Percentiles rank a stretch among this genome's conserved stretches.
phyloP scores from a whole-genome alignment of 1,140 invertebrate species.

The Drosophila sp. region DNA sequence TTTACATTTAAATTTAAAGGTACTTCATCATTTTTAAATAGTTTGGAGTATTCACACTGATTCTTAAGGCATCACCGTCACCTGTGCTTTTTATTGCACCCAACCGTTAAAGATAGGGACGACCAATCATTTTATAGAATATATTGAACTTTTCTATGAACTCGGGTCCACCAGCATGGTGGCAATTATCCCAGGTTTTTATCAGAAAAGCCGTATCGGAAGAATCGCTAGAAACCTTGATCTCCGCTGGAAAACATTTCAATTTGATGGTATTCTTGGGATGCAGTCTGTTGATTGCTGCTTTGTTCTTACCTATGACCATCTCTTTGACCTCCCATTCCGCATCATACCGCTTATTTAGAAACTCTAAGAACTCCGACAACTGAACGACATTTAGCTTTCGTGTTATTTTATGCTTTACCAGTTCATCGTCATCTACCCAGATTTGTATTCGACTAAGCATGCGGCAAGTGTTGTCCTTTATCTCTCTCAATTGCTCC shows the following conservation, averaged over 20 bases:
- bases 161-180: not conserved
- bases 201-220: not conserved
- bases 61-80: not conserved
- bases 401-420: not conserved
- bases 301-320: not conserved
- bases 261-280: too few relatives aligned
- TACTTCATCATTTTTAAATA: too few relatives aligned
- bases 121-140: not conserved
- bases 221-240: not conserved
- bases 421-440: not conserved
- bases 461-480: constrained; percentile 5
- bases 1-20: too few relatives aligned
- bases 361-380: not conserved
- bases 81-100: not conserved
- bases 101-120: not conserved
- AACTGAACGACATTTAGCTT: not conserved
- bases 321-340: constrained; percentile 13
- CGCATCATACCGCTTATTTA: not conserved
- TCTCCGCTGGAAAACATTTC: not conserved
- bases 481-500: not conserved
- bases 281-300: too few relatives aligned
- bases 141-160: not conserved
- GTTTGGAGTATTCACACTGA: not conserved
- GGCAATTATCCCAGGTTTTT: not conserved
- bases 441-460: not conserved